phyloP scores from a whole-genome alignment of 2,797 vertebrate genomes.

The Argya squamiceps region DNA sequence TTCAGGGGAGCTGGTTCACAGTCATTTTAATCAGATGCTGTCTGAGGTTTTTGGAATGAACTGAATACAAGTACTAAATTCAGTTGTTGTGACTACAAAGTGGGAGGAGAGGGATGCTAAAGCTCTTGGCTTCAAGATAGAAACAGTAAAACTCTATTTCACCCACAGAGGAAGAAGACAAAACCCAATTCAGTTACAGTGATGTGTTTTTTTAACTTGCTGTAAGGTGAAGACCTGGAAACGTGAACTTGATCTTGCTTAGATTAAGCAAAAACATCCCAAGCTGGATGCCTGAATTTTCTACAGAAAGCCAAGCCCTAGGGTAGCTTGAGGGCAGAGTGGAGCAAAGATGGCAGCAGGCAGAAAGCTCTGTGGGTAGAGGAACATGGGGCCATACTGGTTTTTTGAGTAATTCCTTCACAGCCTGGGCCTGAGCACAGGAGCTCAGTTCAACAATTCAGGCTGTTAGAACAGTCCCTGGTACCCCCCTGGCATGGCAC shows the following conservation, averaged over 20 bases:
- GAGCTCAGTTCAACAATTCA: neutral
- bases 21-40: neutral
- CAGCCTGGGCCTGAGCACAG: neutral
- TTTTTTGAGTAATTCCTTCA: neutral
- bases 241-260: neutral
- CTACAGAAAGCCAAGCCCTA: neutral
- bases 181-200: neutral
- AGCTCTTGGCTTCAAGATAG: neutral
- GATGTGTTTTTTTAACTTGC: neutral
- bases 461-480: neutral
- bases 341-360: neutral
- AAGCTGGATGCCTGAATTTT: neutral
- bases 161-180: neutral
- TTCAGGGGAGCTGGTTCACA: neutral
- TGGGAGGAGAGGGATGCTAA: neutral
- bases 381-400: accelerated
- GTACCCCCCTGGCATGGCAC: neutral
- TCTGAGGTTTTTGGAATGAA: neutral
- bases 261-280: neutral
- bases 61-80: neutral
- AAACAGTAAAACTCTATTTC: neutral
- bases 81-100: neutral
- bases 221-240: neutral
- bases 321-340: neutral
- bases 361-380: neutral